Evolutionary conservation across 2,888 invertebrate genomes (phyloP), one percentile per base, ranked within the genome.

Genomic region (Epiblema foenella): DNA sequence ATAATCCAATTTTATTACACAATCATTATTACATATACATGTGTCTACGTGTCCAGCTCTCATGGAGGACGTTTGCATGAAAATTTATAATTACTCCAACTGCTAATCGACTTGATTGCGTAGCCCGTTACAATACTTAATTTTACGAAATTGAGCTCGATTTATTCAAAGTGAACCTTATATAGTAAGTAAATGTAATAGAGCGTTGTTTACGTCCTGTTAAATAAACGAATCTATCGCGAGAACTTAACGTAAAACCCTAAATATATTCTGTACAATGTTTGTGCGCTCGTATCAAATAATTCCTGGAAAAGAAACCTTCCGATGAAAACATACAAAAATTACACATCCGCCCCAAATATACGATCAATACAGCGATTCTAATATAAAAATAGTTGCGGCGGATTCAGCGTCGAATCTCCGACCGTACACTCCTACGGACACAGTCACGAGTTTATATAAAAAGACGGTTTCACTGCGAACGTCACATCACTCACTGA

Each of bases 231-330:
- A 80, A 80, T 77, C 81, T 84, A 84, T 83, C 82, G 85, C 84
- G 79, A 86, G 79, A 86, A 87, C 85, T 76, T 78, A 86, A 83
- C 83, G 83, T 73, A 83, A 86, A 81, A 76, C 73, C 75, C 85
- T 84, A 89, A 88, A 83, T 85, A 82, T 88, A 87, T 83, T 75
- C 87, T 91, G 86, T 93, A 91, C 90, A 92, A 88, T 87, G 87
- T 89, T 89, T 93, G 93, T 92, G 93, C 93, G 93, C 89, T 91
- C 89, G 79, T 90, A 86, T 89, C 82, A 91, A 91, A 90, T 85
- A 82, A 91, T 87, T 81, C 83, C 85, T 84, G 85, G 81, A 83
- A 88, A 89, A 85, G 78, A 82, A 89, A 86, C 76, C 75, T 78
- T 83, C 78, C 77, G 81, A 84, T 85, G 83, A 84, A 82, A 83